Percentiles rank a stretch among this genome's conserved stretches.
Conservation (phyloP, 2,113 vertebrate species). For the Perca fluviatilis region DNA sequence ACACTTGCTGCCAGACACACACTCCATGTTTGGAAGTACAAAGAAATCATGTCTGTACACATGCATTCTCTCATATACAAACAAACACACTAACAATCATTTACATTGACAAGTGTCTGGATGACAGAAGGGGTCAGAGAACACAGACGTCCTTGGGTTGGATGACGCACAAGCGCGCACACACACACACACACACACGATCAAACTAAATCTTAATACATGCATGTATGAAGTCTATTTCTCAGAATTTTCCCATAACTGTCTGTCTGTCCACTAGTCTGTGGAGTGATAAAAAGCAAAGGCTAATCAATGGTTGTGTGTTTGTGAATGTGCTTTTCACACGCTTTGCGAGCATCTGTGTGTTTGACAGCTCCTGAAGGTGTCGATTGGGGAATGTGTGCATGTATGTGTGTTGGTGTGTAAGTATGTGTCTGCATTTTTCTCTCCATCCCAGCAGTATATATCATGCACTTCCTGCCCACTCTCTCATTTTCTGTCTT, state of each 20-base stretch:
- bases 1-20: slow-evolving; percentile 20
- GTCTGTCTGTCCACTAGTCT: neutral
- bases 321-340: slow-evolving; percentile 25
- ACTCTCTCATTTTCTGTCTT: neutral
- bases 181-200: slow-evolving; percentile 14
- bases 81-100: slow-evolving; percentile 17
- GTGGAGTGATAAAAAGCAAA: slow-evolving; percentile 24
- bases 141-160: slow-evolving; percentile 72
- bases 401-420: neutral
- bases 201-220: slow-evolving; percentile 64
- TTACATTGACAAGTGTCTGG: slow-evolving; percentile 52
- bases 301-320: neutral
- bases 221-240: slow-evolving; percentile 27
- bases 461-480: slow-evolving; percentile 2
- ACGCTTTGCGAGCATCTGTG: slow-evolving; percentile 17
- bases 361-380: slow-evolving; percentile 30
- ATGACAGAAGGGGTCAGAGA: slow-evolving; percentile 70
- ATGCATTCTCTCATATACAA: neutral
- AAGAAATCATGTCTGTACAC: neutral
- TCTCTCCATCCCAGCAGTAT: slow-evolving; percentile 1
- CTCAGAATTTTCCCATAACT: slow-evolving; percentile 35
- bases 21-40: neutral
- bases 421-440: slow-evolving; percentile 12
- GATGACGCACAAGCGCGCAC: slow-evolving; percentile 58
- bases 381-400: slow-evolving; percentile 61